Evolutionary conservation across 2,797 vertebrate genomes (phyloP).

Genomic region (Phrynocephalus guinanensis): DNA sequence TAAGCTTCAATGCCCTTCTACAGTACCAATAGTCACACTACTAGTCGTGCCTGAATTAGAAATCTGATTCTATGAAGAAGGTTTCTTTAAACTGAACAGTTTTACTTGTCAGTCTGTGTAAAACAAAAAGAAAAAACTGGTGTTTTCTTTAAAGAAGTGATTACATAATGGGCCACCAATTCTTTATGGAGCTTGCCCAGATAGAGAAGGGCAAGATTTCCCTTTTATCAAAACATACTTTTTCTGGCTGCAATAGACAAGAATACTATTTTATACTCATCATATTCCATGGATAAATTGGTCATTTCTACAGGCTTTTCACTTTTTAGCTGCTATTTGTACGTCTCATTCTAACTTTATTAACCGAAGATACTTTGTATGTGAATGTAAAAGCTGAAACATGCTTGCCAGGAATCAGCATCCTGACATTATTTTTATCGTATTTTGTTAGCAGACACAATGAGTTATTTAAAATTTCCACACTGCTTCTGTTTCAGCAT

Average conservation of each 20-base stretch:
- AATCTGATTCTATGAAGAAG: conserved; percentile 30
- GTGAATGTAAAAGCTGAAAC: neutral
- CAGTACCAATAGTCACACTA: fast-evolving
- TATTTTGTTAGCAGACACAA: conserved; percentile 9
- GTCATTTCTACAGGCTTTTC: conserved; percentile 16
- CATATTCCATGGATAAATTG: conserved; percentile 38
- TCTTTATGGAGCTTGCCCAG: conserved; percentile 46
- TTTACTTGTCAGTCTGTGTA: conserved; percentile 23
- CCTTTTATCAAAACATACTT: conserved; percentile 30
- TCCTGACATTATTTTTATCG: conserved; percentile 23
- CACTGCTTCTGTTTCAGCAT: conserved; percentile 23
- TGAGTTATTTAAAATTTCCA: conserved; percentile 26
- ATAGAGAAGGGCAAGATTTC: conserved; percentile 27
- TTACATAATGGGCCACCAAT: conserved; percentile 34
- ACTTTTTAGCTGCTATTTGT: conserved; percentile 36
- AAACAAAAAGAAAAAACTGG: neutral
- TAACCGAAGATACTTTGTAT: conserved; percentile 7
- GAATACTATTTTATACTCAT: conserved; percentile 13
- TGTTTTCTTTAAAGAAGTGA: neutral
- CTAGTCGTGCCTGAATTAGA: neutral
- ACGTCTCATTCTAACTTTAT: conserved; percentile 39
- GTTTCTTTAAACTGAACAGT: conserved; percentile 44
- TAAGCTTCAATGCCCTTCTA: conserved; percentile 77
- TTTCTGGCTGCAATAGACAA: conserved; percentile 10
- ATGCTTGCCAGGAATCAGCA: conserved; percentile 8